Conservation (phyloP, 2,797 vertebrate species). For the Epinephelus awoara region DNA sequence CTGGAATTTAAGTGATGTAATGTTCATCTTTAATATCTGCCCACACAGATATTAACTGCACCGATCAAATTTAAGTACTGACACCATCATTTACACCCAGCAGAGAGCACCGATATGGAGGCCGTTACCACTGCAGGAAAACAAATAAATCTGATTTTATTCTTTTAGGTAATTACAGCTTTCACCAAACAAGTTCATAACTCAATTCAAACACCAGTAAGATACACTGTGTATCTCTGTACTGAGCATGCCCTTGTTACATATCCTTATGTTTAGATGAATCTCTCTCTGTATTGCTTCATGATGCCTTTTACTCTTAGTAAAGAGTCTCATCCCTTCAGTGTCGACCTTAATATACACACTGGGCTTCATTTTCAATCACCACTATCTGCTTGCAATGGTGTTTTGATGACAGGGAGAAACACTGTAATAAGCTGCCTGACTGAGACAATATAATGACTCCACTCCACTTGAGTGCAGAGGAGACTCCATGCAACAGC, state of each 20-base stretch:
- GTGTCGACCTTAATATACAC: neutral
- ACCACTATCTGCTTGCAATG: constrained; percentile 26
- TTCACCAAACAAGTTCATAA: neutral
- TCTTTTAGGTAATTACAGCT: neutral
- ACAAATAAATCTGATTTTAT: too few relatives aligned
- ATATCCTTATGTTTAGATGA: neutral
- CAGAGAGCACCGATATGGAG: too few relatives aligned
- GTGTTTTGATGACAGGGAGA: constrained; percentile 47
- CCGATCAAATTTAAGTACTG: too few relatives aligned
- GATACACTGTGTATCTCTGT: neutral
- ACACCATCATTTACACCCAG: too few relatives aligned
- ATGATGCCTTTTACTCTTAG: neutral
- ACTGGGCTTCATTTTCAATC: constrained; percentile 46
- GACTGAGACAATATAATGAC: constrained; percentile 57
- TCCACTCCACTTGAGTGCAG: constrained; percentile 52
- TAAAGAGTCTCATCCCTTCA: neutral
- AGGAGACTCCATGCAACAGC: constrained; percentile 12
- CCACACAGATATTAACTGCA: too few relatives aligned
- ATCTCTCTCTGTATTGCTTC: neutral
- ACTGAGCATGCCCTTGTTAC: neutral
- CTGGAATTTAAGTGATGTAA: too few relatives aligned
- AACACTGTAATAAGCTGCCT: constrained; percentile 54
- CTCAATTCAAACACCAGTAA: neutral
- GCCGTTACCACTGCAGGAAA: too few relatives aligned
- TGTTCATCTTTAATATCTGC: too few relatives aligned